Percentiles rank a stretch among this genome's conserved stretches.
Conservation (phyloP, 92 coral and sea anemone species). For the Umimayanthus kanabou region DNA sequence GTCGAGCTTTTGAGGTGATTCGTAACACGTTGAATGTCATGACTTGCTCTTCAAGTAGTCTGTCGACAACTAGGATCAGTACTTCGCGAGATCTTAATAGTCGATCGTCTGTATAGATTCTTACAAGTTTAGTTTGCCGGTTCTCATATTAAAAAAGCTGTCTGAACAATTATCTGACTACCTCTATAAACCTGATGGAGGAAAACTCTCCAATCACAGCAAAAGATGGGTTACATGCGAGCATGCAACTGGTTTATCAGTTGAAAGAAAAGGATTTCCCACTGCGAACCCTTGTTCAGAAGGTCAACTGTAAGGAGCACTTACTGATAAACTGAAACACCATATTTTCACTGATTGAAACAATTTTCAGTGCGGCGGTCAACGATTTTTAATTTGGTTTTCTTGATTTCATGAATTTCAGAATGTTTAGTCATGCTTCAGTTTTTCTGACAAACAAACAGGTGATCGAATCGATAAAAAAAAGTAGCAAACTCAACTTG, state of each 20-base stretch:
- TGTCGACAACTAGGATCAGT: conserved; percentile 2
- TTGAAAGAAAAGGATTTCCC: not conserved
- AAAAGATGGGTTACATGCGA: too few relatives aligned
- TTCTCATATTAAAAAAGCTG: too few relatives aligned
- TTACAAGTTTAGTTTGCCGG: not conserved
- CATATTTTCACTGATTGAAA: too few relatives aligned
- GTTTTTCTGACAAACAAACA: not conserved
- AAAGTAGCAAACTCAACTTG: not conserved
- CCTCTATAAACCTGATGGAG: too few relatives aligned
- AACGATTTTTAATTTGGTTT: not conserved
- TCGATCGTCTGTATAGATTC: too few relatives aligned
- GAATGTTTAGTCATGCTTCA: conserved; percentile 1
- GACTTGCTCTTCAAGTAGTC: conserved; percentile 24
- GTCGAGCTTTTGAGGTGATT: not conserved
- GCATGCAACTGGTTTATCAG: not conserved
- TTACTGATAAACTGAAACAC: not conserved
- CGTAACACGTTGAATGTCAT: not conserved
- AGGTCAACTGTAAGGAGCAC: not conserved
- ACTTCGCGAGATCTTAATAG: not conserved
- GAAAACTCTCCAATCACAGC: too few relatives aligned
- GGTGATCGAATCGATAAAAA: not conserved
- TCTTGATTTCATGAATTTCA: not conserved
- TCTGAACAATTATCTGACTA: too few relatives aligned
- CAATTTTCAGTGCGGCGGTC: not conserved
- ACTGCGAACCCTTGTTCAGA: not conserved